A percentile compares a stretch with the other conserved stretches of the same genome.
Evolutionary conservation across 2,888 invertebrate genomes (phyloP).

Genomic region (Diaperis boleti): DNA sequence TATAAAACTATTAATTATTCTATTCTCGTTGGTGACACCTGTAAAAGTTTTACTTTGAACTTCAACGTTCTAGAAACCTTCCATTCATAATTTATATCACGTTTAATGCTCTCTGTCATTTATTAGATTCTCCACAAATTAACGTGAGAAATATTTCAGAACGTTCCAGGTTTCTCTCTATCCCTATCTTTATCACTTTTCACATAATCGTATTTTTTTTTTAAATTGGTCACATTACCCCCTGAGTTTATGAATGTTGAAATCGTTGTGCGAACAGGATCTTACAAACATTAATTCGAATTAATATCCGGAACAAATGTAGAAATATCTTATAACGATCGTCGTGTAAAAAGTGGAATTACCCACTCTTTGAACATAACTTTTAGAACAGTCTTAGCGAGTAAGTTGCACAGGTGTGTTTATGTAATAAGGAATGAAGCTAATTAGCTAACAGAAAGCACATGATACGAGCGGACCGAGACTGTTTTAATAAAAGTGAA

Average conservation of each 20-base stretch:
- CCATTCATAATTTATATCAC: not conserved
- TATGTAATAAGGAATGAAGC: conserved; percentile 37
- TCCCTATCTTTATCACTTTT: not conserved
- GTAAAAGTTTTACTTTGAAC: too few species aligned
- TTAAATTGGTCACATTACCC: not conserved
- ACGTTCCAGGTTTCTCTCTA: not conserved
- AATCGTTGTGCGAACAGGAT: conserved; percentile 21
- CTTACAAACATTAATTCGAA: conserved; percentile 16
- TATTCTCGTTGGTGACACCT: not conserved
- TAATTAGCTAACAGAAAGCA: conserved; percentile 35
- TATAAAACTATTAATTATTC: not conserved
- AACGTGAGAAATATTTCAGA: not conserved
- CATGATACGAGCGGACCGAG: conserved; percentile 14
- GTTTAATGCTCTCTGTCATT: not conserved
- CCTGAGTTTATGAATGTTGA: not conserved
- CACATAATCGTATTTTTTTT: not conserved
- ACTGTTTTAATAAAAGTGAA: conserved; percentile 18
- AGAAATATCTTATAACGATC: conserved; percentile 24
- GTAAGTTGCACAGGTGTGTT: conserved; percentile 35
- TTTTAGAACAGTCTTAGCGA: conserved; percentile 24
- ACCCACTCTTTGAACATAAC: conserved; percentile 24
- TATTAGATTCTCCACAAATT: not conserved
- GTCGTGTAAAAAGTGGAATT: conserved; percentile 30
- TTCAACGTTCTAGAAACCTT: not conserved
- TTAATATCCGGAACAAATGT: conserved; percentile 35